Conservation (phyloP, 2,888 invertebrate species). For the Drosophila quinaria region DNA sequence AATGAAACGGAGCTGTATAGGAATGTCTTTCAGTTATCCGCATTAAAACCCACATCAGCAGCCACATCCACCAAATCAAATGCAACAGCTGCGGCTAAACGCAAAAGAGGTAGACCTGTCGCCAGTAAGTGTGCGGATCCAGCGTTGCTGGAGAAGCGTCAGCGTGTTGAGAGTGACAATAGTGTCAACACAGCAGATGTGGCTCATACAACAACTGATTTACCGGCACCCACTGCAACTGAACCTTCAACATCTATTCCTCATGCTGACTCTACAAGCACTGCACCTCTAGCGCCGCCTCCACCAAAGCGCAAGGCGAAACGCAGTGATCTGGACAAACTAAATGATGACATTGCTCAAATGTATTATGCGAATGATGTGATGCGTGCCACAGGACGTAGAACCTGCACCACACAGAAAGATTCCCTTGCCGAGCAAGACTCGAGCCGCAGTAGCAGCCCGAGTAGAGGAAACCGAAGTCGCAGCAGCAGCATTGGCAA, state of each 20-base stretch:
- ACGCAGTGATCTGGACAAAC: conserved; percentile 87
- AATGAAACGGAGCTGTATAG: conserved; percentile 72
- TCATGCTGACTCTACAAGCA: background rate
- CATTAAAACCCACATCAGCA: background rate
- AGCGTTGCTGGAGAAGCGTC: background rate
- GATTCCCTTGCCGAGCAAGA: too few species aligned
- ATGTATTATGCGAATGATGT: too few species aligned
- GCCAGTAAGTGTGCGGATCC: background rate
- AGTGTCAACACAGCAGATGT: background rate
- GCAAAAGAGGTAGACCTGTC: conserved; percentile 37
- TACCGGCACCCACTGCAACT: background rate
- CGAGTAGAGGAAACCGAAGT: too few species aligned
- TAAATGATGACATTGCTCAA: conserved; percentile 89
- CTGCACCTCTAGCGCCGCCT: background rate
- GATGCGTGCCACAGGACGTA: too few species aligned
- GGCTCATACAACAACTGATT: too few species aligned
- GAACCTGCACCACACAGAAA: too few species aligned
- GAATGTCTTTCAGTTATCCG: conserved; percentile 51
- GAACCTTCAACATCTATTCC: background rate
- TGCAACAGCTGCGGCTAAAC: conserved; percentile 2
- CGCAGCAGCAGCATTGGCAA: conserved; percentile 77
- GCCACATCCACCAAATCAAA: background rate
- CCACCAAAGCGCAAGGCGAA: conserved; percentile 85
- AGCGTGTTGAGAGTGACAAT: background rate
- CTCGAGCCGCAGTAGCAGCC: too few species aligned